A percentile compares a stretch with the other conserved stretches of the same genome.
These are phyloP conservation scores for Hyposoter dolosus DNA, from an alignment of 2,888 invertebrate species.

Conservation along the genomic window DNA sequence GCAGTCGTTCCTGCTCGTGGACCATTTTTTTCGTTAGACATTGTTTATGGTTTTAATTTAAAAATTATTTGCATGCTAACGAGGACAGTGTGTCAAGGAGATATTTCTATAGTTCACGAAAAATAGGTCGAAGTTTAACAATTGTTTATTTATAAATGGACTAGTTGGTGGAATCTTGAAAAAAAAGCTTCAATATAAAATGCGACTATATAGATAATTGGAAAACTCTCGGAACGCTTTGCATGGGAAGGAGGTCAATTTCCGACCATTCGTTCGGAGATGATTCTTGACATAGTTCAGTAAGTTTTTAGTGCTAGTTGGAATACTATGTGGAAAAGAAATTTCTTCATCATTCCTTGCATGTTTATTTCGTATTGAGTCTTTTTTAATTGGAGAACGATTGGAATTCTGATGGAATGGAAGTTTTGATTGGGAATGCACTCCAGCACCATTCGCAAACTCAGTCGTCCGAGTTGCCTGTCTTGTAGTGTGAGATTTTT, in stretches of 20 bases:
- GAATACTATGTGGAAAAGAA: background rate
- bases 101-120: background rate
- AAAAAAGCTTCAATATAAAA: background rate
- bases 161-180: background rate
- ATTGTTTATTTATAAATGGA: background rate
- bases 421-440: constrained; percentile 4
- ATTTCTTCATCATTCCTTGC: background rate
- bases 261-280: background rate
- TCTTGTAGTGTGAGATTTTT: constrained; percentile 32
- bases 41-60: background rate
- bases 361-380: background rate
- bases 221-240: background rate
- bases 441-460: constrained; percentile 3
- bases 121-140: background rate
- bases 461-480: background rate
- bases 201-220: background rate
- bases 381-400: background rate
- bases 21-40: too few species aligned
- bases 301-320: background rate
- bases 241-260: background rate
- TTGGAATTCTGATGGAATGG: background rate
- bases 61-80: background rate
- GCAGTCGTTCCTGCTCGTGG: too few species aligned
- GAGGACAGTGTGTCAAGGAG: background rate
- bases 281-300: background rate